Evolutionary conservation across 2,797 vertebrate species (phyloP), one percentile per base, ranked within the genome.

Genomic region (Sphenopsis melanotis): DNA sequence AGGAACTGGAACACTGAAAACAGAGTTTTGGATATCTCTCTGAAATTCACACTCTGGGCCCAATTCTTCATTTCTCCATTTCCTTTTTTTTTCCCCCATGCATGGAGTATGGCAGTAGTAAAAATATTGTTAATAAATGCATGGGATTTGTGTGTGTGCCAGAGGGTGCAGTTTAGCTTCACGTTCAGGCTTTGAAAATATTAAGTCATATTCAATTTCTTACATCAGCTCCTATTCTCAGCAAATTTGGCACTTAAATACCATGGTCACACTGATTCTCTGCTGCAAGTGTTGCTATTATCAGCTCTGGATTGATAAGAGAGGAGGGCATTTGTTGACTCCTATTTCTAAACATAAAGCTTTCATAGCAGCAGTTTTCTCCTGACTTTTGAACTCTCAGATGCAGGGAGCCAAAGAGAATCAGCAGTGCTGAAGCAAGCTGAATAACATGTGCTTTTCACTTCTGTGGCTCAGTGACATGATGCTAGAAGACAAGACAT

Each of bases 51-150:
- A 11, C 8, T 61, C 6, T 41, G n/a, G 36, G 23, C 5, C 6
- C 2, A 56, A 9, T 36, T 74, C 18, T 65, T 64, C 3, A 6
- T 75, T 57, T 72, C 30, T 70, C 2, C 0, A 1, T 65, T 69
- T 72, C 11, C 6, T 49, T 21, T 21, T 9, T 3, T n/a, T 36
- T 6, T 2, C 0, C 5, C 6, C 2, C 10, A 17, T 1, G 3
- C 6, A 2, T 19, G 6, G 19, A 60, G 4, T 74, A 52, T 0
- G 2, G 5, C 11, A 46, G 7, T 34, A 42, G 60, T 17, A 53
- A 79, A 49, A 64, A 41, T 11, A 8, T 10, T 39, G 12, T 10
- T 74, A 18, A 26, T 8, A 75, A 82, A 64, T 32, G 15, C 15
- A 23, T 32, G 21, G 23, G 6, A 61, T 22, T 1, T 22, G 5